phyloP scores from a whole-genome alignment of 1,140 invertebrate genomes.

The Conus betulinus region DNA sequence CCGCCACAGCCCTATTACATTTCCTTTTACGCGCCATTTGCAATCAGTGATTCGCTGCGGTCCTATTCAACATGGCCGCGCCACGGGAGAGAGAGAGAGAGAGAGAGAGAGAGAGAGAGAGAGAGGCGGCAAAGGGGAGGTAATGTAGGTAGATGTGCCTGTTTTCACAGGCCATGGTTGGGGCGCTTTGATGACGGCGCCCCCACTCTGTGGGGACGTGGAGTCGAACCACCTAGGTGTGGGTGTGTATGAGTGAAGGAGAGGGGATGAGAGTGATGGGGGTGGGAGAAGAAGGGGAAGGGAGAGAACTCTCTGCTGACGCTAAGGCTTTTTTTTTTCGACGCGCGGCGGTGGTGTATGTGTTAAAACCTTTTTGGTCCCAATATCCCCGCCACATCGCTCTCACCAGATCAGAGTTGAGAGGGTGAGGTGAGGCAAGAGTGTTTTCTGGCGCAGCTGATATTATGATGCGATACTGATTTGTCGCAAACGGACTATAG shows the following conservation, averaged over 20 bases:
- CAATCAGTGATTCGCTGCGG: slow-evolving; percentile 23
- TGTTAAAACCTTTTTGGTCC: no score
- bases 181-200: background rate
- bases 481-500: no score
- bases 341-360: no score
- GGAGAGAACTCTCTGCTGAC: background rate
- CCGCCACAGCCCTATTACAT: slow-evolving; percentile 12
- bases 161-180: slow-evolving; percentile 16
- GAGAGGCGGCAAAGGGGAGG: no score
- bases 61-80: slow-evolving; percentile 27
- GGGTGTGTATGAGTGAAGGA: background rate
- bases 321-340: no score
- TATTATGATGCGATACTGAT: no score
- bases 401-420: no score
- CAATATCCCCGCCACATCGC: no score
- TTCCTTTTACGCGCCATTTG: slow-evolving; percentile 31
- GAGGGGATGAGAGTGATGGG: no score
- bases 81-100: no score
- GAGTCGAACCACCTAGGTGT: background rate
- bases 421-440: no score
- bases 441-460: no score
- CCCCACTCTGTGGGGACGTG: background rate
- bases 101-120: background rate
- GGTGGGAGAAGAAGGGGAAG: background rate
- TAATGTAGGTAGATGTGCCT: slow-evolving; percentile 8